Conservation (phyloP, 2,888 invertebrate genomes). For the Oscheius myriophilus region DNA sequence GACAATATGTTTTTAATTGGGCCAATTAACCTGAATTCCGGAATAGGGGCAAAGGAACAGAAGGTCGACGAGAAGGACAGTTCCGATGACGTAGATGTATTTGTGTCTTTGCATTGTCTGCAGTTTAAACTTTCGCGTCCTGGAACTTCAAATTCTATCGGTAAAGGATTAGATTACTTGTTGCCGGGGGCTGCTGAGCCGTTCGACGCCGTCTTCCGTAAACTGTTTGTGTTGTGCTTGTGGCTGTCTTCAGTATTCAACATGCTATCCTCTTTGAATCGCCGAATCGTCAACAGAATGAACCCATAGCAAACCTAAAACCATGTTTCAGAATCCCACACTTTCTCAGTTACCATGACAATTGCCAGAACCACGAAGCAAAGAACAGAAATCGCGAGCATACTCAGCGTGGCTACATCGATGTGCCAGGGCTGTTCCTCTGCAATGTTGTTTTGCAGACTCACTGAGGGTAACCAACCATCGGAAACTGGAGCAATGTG, state of each 20-base stretch:
- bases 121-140: conserved; percentile 40
- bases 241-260: conserved; percentile 53
- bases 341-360: conserved; percentile 55
- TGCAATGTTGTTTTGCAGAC: conserved; percentile 8
- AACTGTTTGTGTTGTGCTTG: conserved; percentile 41
- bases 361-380: conserved; percentile 66
- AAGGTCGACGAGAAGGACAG: conserved; percentile 68
- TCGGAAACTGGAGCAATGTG: conserved; percentile 3
- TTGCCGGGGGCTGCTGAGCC: conserved; percentile 19
- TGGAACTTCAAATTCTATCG: conserved; percentile 21
- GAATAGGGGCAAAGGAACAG: conserved; percentile 69
- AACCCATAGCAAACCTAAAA: conserved; percentile 65
- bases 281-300: conserved; percentile 67
- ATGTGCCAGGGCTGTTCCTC: conserved; percentile 35
- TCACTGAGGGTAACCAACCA: conserved; percentile 21
- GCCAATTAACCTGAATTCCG: conserved; percentile 47
- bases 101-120: conserved; percentile 68
- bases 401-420: conserved; percentile 46
- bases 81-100: conserved; percentile 70
- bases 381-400: conserved; percentile 59
- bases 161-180: neutral
- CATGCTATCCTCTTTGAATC: conserved; percentile 62
- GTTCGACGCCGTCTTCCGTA: conserved; percentile 25
- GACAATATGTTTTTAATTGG: neutral
- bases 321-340: neutral